Evolutionary conservation across 1,140 invertebrate genomes (phyloP), one percentile per base, ranked within the genome.

Genomic region (Dendroctonus ponderosae): DNA sequence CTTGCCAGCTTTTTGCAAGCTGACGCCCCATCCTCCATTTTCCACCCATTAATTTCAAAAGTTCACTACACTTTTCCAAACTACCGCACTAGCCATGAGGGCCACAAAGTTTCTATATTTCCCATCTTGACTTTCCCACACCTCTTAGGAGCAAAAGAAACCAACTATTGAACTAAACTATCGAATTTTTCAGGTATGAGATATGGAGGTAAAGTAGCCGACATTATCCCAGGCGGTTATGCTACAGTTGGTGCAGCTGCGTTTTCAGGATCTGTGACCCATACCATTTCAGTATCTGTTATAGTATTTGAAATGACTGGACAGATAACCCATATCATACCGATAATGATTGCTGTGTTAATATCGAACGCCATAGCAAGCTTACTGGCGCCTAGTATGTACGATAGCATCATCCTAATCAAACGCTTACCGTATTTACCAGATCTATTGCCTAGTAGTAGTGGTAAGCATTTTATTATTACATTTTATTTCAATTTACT

Each of bases 391-490:
- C 96, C 97, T 0, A 98, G 96, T 40, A 92, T 98, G 72, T 99
- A 98, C 82, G 97, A 99, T 82, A 96, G 93, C 77, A 99, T 99
- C 74, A 98, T 99, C 70, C 84, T 96, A 66, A 96, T 99, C 73
- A 99, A 99, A 81, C 94, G 96, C 77, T 82, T 99, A 70, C 97
- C 97, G 0, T 99, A 98, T 81, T 80, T 99, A 51, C 97, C 97
- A 3, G 91, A 94, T 74, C 84, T 95, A 48, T 79, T 94, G 7
- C 91, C 91, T 0, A 91, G 90, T 15, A 89, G 88, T 73, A 91
- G 89, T 75, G 89, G 89, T 67, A 67, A 70, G 69, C 59, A 26
- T 11, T 41, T 42, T 12, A 26, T 26, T 26, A 26, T 26, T 26
- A 26, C 3, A 51, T 15, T 46, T 12, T 46, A 46, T 46, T 46